Base-by-base conservation (phyloP, 1,140 invertebrate genomes). In the Drosophila tsacasi region DNA sequence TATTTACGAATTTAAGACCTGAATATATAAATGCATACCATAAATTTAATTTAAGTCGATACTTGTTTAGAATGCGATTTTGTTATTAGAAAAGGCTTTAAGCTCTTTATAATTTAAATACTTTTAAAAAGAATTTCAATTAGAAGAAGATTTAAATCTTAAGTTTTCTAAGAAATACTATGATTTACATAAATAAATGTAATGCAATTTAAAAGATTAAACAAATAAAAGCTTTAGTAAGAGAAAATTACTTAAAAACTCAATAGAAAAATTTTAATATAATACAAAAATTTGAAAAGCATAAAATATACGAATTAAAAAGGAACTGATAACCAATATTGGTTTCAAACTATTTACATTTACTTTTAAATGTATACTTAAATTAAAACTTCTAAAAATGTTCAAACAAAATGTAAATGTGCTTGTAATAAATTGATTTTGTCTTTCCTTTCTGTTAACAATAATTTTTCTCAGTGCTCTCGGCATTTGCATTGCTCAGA, bases 401-500 rank as follows among this genome's bases (percentile, higher is more conserved):
- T 21, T 13, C 21, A 12, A 46, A 13, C 1, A 46, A 6, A 46
- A 21, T 23, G 9, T 21, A 44, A 12, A n/a, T n/a, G n/a, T 42
- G 2, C 3, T n/a, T 42, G 1, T 42, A 42, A 42, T n/a, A n/a
- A n/a, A n/a, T 46, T 13, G 0, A 23, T 47, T 15, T 44, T 21
- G 4, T 0, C 19, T 8, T 46, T 46, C n/a, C n/a, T n/a, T 4
- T 5, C 17, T 23, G 3, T 17, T 1, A 44, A 19, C 42, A 44
- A 10, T 19, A 15, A 37, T 68, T 52, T 52, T 37, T 12, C 1
- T 15, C 9, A 55, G 67, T 71, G 67, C 15, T 6, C 6, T n/a
- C n/a, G 42, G 32, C 39, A 55, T 71, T 71, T 71, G 67, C 63
- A 68, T 55, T 42, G 12, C 49, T 12, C 49, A 55, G 63, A 46